Percentiles rank a stretch among this genome's conserved stretches.
Conservation (phyloP, 2,888 invertebrate species). For the Strigamia maritima region DNA sequence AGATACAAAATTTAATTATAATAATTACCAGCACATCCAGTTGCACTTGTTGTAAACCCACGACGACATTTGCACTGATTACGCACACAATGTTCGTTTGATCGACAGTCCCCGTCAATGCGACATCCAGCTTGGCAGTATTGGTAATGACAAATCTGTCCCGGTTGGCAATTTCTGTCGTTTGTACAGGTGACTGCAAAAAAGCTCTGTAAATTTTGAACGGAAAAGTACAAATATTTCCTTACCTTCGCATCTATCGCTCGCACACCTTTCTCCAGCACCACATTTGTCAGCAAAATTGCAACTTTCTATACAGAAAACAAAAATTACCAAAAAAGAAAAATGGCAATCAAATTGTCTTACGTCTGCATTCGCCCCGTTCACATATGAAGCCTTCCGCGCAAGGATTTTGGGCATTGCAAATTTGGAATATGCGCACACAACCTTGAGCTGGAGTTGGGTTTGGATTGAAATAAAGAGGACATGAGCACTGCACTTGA, state of each 20-base stretch:
- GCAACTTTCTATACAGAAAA: slow-evolving; percentile 23
- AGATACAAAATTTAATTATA: background rate
- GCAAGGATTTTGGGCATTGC: slow-evolving; percentile 39
- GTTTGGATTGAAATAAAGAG: slow-evolving; percentile 70
- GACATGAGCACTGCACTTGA: slow-evolving; percentile 74
- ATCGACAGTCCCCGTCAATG: slow-evolving; percentile 72
- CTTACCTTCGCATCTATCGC: slow-evolving; percentile 36
- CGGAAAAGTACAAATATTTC: background rate
- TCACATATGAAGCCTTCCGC: slow-evolving; percentile 41
- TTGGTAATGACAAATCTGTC: slow-evolving; percentile 80
- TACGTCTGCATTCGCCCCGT: slow-evolving; percentile 41
- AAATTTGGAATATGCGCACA: slow-evolving; percentile 40
- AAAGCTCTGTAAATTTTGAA: background rate
- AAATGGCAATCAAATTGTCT: slow-evolving; percentile 27
- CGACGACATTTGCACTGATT: slow-evolving; percentile 51
- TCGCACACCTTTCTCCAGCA: slow-evolving; percentile 31
- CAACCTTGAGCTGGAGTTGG: slow-evolving; percentile 51
- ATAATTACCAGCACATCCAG: slow-evolving; percentile 67
- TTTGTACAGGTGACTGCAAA: slow-evolving; percentile 59
- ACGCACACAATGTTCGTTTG: slow-evolving; percentile 61
- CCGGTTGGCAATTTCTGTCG: slow-evolving; percentile 83
- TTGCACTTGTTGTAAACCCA: slow-evolving; percentile 70
- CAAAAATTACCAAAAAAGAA: background rate
- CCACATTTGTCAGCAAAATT: slow-evolving; percentile 34
- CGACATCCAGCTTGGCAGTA: slow-evolving; percentile 79